Evolutionary conservation across 2,888 invertebrate genomes (phyloP), one percentile per base, ranked within the genome.

Genomic region (Apotomis betuletana): DNA sequence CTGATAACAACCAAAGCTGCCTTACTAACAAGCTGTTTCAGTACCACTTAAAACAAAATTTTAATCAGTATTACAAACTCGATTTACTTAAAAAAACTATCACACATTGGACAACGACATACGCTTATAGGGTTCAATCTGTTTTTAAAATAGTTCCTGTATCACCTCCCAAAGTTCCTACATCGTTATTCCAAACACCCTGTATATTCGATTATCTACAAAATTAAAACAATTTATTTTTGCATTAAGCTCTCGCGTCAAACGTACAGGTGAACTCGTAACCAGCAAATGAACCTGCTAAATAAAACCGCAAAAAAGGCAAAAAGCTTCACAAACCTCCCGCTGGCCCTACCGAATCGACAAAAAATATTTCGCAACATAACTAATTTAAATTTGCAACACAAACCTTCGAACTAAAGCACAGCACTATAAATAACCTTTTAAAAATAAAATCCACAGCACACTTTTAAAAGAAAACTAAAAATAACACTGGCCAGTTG

Each of bases 301-400:
- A 52, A 72, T 63, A 54, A 58, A 63, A 63, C 36, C 68, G 44
- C 65, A 72, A 67, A 68, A 72, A 68, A 72, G 63, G 63, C 72
- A 62, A 67, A 51, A 71, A 67, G 51, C 44, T 71, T 12, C 15
- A 54, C 55, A 65, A 65, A 51, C 70, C 51, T 67, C 67, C 71
- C 67, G 71, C 71, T 57, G 70, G 70, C 70, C 71, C 71, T 72
- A 72, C 63, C 15, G 44, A 62, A 49, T 58, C 67, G 58, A 80
- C 83, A 80, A 83, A 83, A 84, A 83, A 84, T 77, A 86, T 87
- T 86, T 86, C 84, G 82, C 79, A 87, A 88, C 71, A 75, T 79
- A 76, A 84, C 82, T 78, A 78, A 81, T 80, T 82, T 83, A 82
- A 85, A 85, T 84, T 83, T 79, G 76, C 76, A 76, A 63, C 76